Base-by-base conservation (phyloP, 2,797 vertebrate genomes). In the Limnodromus scolopaceus region DNA sequence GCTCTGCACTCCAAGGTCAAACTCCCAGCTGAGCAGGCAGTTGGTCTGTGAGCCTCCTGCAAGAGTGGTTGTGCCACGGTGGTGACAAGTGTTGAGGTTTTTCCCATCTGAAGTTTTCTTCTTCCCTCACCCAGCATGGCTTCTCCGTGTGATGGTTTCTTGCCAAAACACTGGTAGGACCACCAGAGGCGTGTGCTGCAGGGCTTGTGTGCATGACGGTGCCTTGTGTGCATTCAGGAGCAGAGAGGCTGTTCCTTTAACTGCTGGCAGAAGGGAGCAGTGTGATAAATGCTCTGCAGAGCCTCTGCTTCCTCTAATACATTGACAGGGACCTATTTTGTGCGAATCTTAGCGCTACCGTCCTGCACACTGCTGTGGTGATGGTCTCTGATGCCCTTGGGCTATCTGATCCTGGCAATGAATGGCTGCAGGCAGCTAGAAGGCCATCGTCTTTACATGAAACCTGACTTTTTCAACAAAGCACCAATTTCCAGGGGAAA, bases 141-240 rank as follows among this genome's bases (percentile, higher is more conserved):
- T 45, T 86, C 28, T 78, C 46, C 22, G 1, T 3, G n/a, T 4
- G 18, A 4, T 41, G 1, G 2, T 39, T 84, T 54, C 43, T 68
- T 36, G 18, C 22, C 16, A 1, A 3, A 46, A 5, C 0, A 1
- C 30, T 58, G 57, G n/a, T 58, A 8, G 38, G 51, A 34, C n/a
- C 41, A 13, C 16, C 2, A 5, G 25, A 41, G n/a, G 8, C 3
- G 0, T 28, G 69, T 70, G 30, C 70, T 0, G 0, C 6, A 30
- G 36, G 45, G 39, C 27, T 32, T 34, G 22, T 32, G 57, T 49
- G 54, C 0, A 0, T 28, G 28, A 16, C 0, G 1, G n/a, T 0
- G 0, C 30, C 49, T n/a, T n/a, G n/a, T n/a, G n/a, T n/a, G n/a
- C n/a, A n/a, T n/a, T n/a, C n/a, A n/a, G 36, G 18, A 36, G 32